These are phyloP conservation scores for Phoxinus dragarum DNA, from an alignment of 2,797 vertebrate species.

Conservation along the genomic window DNA sequence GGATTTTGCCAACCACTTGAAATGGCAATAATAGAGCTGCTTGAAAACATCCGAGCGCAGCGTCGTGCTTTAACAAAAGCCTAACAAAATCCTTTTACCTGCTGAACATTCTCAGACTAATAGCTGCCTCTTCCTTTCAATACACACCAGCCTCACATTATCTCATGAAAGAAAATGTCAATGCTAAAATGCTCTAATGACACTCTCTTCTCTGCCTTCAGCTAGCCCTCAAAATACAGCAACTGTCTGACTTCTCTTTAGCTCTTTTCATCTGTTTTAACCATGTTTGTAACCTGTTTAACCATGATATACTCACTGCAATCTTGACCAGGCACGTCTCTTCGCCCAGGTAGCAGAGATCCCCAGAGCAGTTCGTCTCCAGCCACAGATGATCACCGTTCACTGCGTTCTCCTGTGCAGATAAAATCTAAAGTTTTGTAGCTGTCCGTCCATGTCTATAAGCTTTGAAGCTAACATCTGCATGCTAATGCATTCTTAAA, in stretches of 20 bases:
- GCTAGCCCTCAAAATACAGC: slow-evolving; percentile 17
- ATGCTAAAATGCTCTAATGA: slow-evolving; percentile 40
- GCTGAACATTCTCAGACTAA: slow-evolving; percentile 61
- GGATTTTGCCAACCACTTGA: slow-evolving; percentile 44
- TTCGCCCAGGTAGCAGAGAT: slow-evolving; percentile 96
- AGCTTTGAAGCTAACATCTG: neutral
- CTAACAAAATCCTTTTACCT: slow-evolving; percentile 42
- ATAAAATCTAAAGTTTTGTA: neutral
- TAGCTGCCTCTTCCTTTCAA: slow-evolving; percentile 38
- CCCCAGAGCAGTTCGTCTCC: slow-evolving; percentile 97
- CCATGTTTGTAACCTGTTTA: neutral
- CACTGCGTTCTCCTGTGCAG: slow-evolving; percentile 89
- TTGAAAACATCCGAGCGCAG: slow-evolving; percentile 47
- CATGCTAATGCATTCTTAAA: neutral
- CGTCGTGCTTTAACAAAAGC: slow-evolving; percentile 50
- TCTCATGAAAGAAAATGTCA: slow-evolving; percentile 53
- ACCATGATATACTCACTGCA: slow-evolving; percentile 85
- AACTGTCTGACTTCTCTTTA: neutral
- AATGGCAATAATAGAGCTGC: slow-evolving; percentile 44
- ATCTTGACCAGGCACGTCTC: slow-evolving; percentile 94
- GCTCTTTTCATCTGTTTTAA: neutral
- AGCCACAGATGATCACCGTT: slow-evolving; percentile 97
- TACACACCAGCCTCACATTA: slow-evolving; percentile 31
- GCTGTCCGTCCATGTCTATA: neutral
- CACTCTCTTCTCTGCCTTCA: slow-evolving; percentile 9